Conservation (phyloP, 2,888 invertebrate genomes). For the Globia sparganii region DNA sequence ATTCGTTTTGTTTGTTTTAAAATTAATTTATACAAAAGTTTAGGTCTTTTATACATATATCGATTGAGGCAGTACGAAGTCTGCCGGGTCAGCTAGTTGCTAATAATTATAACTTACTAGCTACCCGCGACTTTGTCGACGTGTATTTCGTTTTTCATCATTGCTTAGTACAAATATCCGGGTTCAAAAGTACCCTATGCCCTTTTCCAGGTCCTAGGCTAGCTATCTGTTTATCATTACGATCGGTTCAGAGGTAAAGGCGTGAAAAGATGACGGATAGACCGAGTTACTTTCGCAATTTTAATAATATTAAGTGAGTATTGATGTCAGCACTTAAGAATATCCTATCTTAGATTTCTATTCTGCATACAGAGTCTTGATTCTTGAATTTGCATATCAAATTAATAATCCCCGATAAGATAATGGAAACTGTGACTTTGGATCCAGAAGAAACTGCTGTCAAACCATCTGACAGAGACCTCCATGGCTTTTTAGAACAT, state of each 20-base stretch:
- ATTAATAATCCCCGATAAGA: neutral
- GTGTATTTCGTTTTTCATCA: neutral
- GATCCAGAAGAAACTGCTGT: neutral
- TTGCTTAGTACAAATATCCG: neutral
- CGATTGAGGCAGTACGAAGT: too few species aligned
- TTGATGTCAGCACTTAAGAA: neutral
- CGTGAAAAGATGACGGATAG: neutral
- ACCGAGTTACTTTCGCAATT: neutral
- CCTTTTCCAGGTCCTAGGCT: neutral
- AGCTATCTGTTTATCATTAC: neutral
- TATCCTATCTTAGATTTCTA: too few species aligned
- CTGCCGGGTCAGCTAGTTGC: too few species aligned
- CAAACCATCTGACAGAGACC: too few species aligned
- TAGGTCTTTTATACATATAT: too few species aligned
- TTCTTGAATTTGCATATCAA: too few species aligned
- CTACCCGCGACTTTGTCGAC: neutral
- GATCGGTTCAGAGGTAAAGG: neutral
- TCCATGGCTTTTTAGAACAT: neutral
- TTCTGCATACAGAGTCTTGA: neutral
- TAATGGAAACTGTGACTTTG: neutral
- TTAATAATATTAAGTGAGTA: neutral
- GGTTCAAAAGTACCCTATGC: neutral
- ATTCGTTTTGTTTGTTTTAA: too few species aligned
- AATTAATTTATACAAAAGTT: too few species aligned
- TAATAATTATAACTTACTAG: neutral